Evolutionary conservation across 2,888 invertebrate species (phyloP).

Genomic region (Alloplasta piceator): DNA sequence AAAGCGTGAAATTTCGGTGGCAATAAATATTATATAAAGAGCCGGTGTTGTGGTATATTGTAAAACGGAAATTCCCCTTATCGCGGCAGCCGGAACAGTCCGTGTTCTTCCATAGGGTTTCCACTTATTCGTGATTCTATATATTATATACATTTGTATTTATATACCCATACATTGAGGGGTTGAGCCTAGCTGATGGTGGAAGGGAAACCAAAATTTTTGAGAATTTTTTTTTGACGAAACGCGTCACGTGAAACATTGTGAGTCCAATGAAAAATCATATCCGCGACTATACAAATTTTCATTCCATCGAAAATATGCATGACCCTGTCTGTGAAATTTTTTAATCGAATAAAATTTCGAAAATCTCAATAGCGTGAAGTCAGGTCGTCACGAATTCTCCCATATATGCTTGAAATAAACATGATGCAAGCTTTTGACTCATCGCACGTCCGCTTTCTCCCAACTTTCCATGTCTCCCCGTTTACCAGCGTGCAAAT

Average conservation of each 20-base stretch:
- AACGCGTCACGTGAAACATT: too few species aligned
- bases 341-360: too few species aligned
- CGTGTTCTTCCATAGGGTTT: conserved; percentile 24
- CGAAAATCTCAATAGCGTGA: not conserved
- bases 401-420: not conserved
- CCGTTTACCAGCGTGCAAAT: conserved; percentile 47
- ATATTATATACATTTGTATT: conserved; percentile 14
- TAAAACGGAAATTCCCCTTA: conserved; percentile 61
- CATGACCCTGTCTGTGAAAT: too few species aligned
- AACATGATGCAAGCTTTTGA: conserved; percentile 69
- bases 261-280: too few species aligned
- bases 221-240: too few species aligned
- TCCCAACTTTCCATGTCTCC: conserved; percentile 50
- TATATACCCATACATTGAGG: too few species aligned
- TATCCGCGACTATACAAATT: too few species aligned
- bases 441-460: conserved; percentile 63
- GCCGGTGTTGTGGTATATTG: conserved; percentile 33
- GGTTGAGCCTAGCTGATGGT: too few species aligned
- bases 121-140: conserved; percentile 35
- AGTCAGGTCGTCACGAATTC: not conserved
- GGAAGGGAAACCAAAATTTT: too few species aligned
- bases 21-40: conserved; percentile 58
- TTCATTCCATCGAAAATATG: too few species aligned
- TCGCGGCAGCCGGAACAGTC: conserved; percentile 41
- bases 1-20: conserved; percentile 48